Evolutionary conservation across 2,113 vertebrate genomes (phyloP), one percentile per base, ranked within the genome.

Genomic region (rabbit (Oryctolagus cuniculus)): DNA sequence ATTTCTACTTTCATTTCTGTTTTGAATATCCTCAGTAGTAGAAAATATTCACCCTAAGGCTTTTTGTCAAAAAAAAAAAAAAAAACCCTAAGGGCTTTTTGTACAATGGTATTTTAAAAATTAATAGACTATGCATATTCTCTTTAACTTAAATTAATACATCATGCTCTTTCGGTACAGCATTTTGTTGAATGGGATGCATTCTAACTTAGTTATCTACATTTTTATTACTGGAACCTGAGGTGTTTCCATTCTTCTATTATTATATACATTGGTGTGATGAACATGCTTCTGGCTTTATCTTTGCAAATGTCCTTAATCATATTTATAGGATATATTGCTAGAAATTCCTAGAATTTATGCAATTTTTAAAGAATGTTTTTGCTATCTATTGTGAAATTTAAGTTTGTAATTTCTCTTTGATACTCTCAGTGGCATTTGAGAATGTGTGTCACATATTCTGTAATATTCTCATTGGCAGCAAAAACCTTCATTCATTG

Each of bases 1-100:
- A 10, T 72, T 91, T 90, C 82, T 78, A 2, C 44, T 82, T 93
- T 87, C 29, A 8, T 90, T 92, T 95, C 12, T 82, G 22, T 78
- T 69, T 95, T 81, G 31, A 82, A 51, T 89, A 51, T 63, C 51
- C 24, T 88, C 31, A 51, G 6, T 64, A 91, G 87, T 17, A 44
- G 53, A 58, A 88, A 6, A 49, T 92, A 34, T 81, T 84, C 2
- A 69, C 6, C 12, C 44, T 44, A 44, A 44, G 1, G 44, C 44
- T 44, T 44, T 44, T 44, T 44, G 44, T 44, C 15, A 58, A 19
- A 58, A 19, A 58, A 19, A 58, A 19, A 58, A 4, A 58, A 19
- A 58, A 58, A 21, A 58, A 58, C 55, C 55, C 19, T 53, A 61
- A 89, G 49, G 25, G 25, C 4, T 92, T 95, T 87, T 87, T 63